These are phyloP conservation scores for Clivina fossor DNA, from an alignment of 2,888 invertebrate genomes.

Conservation along the genomic window DNA sequence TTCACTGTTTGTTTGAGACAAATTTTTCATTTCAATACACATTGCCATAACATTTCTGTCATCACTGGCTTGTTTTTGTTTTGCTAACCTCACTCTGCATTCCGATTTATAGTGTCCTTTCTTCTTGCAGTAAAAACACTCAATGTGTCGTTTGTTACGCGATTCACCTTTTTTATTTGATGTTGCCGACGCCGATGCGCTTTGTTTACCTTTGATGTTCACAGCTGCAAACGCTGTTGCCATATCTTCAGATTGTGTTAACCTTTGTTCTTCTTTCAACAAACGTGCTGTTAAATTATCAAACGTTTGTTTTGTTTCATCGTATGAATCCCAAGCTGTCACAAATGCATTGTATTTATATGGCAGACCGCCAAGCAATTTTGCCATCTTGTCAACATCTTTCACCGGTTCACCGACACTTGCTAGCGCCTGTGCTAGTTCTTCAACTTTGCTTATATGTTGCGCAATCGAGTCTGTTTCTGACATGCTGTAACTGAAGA, in stretches of 20 bases:
- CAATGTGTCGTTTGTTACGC: neutral
- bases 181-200: neutral
- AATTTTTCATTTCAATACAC: slow-evolving; percentile 2
- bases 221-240: slow-evolving; percentile 9
- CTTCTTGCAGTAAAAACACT: slow-evolving; percentile 13
- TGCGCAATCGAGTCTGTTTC: slow-evolving; percentile 27
- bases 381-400: slow-evolving; percentile 34
- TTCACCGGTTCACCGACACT: slow-evolving; percentile 23
- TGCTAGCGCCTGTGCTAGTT: slow-evolving; percentile 24
- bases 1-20: slow-evolving; percentile 3
- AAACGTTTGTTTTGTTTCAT: slow-evolving; percentile 20
- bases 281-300: slow-evolving; percentile 16
- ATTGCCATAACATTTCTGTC: slow-evolving; percentile 1
- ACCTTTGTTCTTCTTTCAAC: slow-evolving; percentile 7
- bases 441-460: slow-evolving; percentile 33
- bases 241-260: slow-evolving; percentile 8
- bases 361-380: slow-evolving; percentile 12
- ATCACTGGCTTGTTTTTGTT: slow-evolving; percentile 2
- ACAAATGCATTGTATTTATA: slow-evolving; percentile 11
- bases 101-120: slow-evolving; percentile 4
- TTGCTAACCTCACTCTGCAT: slow-evolving; percentile 1
- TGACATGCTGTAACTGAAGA: slow-evolving; percentile 5
- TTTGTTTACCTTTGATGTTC: slow-evolving; percentile 6
- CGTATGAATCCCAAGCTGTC: slow-evolving; percentile 18
- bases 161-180: neutral